Percentiles rank a stretch among this genome's conserved stretches.
These are phyloP conservation scores for Coboldia fuscipes DNA, from an alignment of 1,140 invertebrate species.

Conservation along the genomic window DNA sequence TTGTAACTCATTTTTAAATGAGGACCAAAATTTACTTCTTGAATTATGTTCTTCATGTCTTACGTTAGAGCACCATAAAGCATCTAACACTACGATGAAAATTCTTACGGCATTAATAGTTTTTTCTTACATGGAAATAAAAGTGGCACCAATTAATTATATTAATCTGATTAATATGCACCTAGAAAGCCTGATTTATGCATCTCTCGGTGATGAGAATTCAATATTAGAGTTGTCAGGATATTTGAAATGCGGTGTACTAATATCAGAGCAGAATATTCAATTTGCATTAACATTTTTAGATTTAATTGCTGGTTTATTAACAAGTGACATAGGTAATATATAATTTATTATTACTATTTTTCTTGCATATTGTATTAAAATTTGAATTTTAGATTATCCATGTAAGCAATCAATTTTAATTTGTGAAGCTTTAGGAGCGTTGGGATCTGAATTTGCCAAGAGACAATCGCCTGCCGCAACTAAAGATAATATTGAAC, in stretches of 20 bases:
- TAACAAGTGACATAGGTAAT: constrained; percentile 11
- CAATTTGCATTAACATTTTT: constrained; percentile 15
- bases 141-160: constrained; percentile 9
- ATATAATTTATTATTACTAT: not conserved
- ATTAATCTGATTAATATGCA: constrained; percentile 18
- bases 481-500: constrained; percentile 8
- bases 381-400: constrained; percentile 6
- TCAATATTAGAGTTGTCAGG: constrained; percentile 10
- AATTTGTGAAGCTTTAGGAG: constrained; percentile 16
- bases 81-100: constrained; percentile 44
- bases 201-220: constrained; percentile 12
- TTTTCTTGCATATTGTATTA: not conserved
- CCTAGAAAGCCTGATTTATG: constrained; percentile 17
- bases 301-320: constrained; percentile 12
- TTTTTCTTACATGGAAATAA: constrained; percentile 28
- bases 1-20: constrained; percentile 25
- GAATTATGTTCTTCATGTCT: constrained; percentile 30
- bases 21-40: constrained; percentile 25
- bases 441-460: constrained; percentile 17
- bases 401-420: constrained; percentile 12
- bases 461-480: not conserved
- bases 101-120: constrained; percentile 42
- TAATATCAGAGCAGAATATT: constrained; percentile 11
- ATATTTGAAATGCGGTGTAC: constrained; percentile 14
- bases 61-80: constrained; percentile 33